These are phyloP conservation scores for Cryptus viduatorius DNA, from an alignment of 2,888 invertebrate species.

Conservation along the genomic window DNA sequence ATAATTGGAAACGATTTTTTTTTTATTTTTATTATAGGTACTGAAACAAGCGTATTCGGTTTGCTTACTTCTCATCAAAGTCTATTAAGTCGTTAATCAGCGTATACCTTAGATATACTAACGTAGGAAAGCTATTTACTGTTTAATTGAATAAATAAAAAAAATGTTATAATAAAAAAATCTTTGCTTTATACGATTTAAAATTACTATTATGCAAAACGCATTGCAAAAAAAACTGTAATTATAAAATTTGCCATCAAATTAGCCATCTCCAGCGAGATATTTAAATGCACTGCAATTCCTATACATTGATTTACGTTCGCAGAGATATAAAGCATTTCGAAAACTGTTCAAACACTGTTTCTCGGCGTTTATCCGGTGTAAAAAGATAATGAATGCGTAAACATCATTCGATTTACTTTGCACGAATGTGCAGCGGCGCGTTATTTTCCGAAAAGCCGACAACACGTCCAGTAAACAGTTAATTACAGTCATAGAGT, in stretches of 20 bases:
- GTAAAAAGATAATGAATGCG: background rate
- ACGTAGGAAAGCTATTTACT: background rate
- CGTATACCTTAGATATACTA: background rate
- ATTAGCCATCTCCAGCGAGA: too few relatives aligned
- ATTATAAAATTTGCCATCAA: too few relatives aligned
- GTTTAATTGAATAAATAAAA: background rate
- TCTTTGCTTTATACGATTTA: background rate
- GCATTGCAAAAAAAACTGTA: background rate
- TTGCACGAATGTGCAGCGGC: background rate
- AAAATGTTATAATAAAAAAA: background rate
- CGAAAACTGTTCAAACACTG: background rate
- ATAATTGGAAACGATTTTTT: background rate
- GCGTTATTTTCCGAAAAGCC: slow-evolving; percentile 1
- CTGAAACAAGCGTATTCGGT: slow-evolving; percentile 74
- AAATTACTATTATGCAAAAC: background rate
- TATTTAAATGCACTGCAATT: too few relatives aligned
- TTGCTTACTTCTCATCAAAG: slow-evolving; percentile 66
- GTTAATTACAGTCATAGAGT: background rate
- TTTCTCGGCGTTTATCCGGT: background rate
- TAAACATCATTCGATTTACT: background rate
- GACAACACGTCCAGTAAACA: background rate
- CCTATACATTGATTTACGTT: too few relatives aligned
- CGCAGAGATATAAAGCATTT: too few relatives aligned
- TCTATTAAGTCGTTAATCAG: slow-evolving; percentile 13
- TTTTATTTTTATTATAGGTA: slow-evolving; percentile 68